phyloP scores from a whole-genome alignment of 2,113 vertebrate genomes.

The Phrynosoma platyrhinos region DNA sequence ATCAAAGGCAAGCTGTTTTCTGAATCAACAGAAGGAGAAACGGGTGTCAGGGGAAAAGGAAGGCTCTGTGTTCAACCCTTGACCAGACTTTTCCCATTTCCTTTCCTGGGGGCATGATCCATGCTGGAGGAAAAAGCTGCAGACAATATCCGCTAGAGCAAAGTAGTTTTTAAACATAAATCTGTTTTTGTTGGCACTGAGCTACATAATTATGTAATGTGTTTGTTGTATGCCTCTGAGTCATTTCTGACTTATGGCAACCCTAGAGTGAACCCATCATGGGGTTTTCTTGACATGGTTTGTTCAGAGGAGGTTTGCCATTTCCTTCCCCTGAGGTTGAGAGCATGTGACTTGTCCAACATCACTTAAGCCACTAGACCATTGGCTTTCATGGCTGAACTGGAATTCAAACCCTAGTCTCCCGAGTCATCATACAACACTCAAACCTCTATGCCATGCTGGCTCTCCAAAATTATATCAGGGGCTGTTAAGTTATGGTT shows the following conservation, averaged over 20 bases:
- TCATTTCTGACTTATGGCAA: no score
- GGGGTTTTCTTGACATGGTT: no score
- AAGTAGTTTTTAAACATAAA: not conserved
- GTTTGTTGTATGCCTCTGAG: no score
- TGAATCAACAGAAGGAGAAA: conserved; percentile 54
- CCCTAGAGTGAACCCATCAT: no score
- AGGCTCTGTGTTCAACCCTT: not conserved
- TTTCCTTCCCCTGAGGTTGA: no score
- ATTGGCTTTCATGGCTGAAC: no score
- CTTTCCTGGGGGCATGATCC: not conserved
- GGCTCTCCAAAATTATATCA: not conserved
- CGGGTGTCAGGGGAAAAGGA: not conserved
- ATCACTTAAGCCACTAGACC: no score
- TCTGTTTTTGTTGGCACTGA: not conserved
- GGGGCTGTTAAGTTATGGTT: not conserved
- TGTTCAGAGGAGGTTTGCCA: no score
- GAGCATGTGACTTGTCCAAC: no score
- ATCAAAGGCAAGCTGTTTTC: conserved; percentile 75
- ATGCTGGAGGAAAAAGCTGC: not conserved
- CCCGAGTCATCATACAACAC: no score
- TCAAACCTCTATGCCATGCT: no score
- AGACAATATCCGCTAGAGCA: not conserved
- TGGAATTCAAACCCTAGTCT: no score
- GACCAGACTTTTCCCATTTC: not conserved
- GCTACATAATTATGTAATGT: not conserved